These are phyloP conservation scores for Zosterops lateralis DNA, from an alignment of 2,113 vertebrate genomes.

Conservation along the genomic window DNA sequence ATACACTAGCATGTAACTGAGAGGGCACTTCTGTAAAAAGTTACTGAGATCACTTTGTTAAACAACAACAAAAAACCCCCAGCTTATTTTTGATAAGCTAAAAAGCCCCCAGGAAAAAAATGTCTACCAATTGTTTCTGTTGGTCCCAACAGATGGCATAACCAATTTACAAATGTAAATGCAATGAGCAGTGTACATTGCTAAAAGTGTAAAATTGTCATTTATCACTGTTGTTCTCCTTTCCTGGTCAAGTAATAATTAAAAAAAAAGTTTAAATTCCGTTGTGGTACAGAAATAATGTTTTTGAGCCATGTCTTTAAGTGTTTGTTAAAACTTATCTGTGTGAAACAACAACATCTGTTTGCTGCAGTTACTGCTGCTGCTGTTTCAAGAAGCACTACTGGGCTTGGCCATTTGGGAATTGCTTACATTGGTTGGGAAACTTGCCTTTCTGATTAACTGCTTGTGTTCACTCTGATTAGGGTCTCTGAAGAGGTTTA, in stretches of 20 bases:
- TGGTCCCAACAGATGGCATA: background rate
- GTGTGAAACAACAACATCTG: constrained; percentile 35
- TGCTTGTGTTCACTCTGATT: background rate
- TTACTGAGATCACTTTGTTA: constrained; percentile 37
- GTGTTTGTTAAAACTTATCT: constrained; percentile 1
- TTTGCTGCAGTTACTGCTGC: background rate
- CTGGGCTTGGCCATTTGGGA: constrained; percentile 17
- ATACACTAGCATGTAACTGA: constrained; percentile 2
- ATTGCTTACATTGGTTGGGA: background rate
- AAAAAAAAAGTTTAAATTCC: background rate
- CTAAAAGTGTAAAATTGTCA: background rate
- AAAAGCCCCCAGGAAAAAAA: background rate
- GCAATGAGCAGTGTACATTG: background rate
- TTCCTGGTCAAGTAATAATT: background rate
- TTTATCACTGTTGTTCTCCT: background rate
- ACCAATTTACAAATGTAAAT: background rate
- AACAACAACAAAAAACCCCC: background rate
- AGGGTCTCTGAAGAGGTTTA: background rate
- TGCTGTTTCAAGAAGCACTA: background rate
- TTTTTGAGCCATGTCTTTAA: background rate
- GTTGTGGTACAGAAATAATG: background rate
- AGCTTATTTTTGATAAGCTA: background rate
- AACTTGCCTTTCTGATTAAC: constrained; percentile 18
- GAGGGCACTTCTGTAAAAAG: constrained; percentile 34
- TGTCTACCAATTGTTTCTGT: background rate